Evolutionary conservation across 2,113 vertebrate genomes (phyloP).

Genomic region (Petrocephalus zakoni): DNA sequence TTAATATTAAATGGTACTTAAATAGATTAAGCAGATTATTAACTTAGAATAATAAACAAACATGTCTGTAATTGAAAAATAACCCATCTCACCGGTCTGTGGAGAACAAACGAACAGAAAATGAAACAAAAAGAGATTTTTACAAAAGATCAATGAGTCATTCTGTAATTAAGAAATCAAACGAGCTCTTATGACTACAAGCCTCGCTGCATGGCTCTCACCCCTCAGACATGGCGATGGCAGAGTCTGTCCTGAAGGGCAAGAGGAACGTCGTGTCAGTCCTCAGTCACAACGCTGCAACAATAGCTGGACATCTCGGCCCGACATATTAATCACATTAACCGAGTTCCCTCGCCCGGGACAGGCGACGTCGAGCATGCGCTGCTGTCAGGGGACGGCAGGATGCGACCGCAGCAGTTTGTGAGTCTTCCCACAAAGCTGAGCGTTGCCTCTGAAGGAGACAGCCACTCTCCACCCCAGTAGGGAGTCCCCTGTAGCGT

Average conservation of each 20-base stretch:
- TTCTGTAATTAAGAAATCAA: background rate
- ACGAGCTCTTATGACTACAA: background rate
- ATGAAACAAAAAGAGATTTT: background rate
- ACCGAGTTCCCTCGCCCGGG: background rate
- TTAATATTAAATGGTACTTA: background rate
- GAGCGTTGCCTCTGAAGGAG: background rate
- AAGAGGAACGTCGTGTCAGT: background rate
- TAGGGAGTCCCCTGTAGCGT: background rate
- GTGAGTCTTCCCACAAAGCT: background rate
- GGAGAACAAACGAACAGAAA: background rate
- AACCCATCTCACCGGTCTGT: constrained; percentile 37
- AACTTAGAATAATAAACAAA: background rate
- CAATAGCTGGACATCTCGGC: background rate
- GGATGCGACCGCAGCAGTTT: background rate
- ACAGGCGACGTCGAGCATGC: background rate
- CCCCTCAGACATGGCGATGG: constrained; percentile 41
- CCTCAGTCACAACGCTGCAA: background rate
- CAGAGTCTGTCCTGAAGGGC: constrained; percentile 35
- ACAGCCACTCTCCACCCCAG: background rate
- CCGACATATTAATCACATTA: background rate
- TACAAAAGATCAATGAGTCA: background rate
- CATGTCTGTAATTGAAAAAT: background rate
- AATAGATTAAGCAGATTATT: background rate
- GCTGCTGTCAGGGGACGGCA: background rate
- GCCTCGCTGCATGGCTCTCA: constrained; percentile 26